These are phyloP conservation scores for Anastatus disparis DNA, from an alignment of 1,140 invertebrate species.

Conservation along the genomic window DNA sequence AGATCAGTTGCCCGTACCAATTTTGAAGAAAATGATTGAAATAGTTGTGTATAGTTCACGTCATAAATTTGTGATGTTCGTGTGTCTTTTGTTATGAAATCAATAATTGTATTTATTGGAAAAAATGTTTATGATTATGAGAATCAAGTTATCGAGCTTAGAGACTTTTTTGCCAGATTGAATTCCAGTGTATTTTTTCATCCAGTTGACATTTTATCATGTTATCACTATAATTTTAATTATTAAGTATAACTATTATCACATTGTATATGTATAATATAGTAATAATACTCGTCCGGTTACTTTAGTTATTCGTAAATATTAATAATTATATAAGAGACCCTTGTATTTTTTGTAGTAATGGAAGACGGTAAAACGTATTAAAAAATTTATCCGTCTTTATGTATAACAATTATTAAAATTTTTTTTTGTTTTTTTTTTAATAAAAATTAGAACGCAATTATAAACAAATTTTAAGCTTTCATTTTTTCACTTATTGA, in stretches of 20 bases:
- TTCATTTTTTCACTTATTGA: no score
- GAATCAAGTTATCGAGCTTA: slow-evolving; percentile 28
- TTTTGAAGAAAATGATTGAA: slow-evolving; percentile 20
- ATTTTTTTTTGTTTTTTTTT: slow-evolving; percentile 27
- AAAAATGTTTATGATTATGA: slow-evolving; percentile 27
- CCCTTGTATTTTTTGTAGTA: slow-evolving; percentile 31
- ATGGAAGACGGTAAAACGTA: slow-evolving; percentile 13
- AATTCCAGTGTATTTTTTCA: slow-evolving; percentile 38
- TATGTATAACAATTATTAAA: slow-evolving; percentile 12
- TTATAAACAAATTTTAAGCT: slow-evolving; percentile 8
- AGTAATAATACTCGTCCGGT: slow-evolving; percentile 34
- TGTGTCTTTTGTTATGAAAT: slow-evolving; percentile 30
- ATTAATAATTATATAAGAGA: slow-evolving; percentile 27
- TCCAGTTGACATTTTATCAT: slow-evolving; percentile 32
- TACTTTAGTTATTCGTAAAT: slow-evolving; percentile 30
- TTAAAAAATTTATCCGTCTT: slow-evolving; percentile 19
- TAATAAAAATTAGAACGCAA: slow-evolving; percentile 33
- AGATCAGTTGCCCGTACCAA: slow-evolving; percentile 1
- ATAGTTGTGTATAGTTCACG: slow-evolving; percentile 42
- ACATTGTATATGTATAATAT: slow-evolving; percentile 37
- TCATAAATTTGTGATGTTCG: slow-evolving; percentile 32
- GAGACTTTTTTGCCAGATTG: slow-evolving; percentile 23
- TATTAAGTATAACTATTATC: slow-evolving; percentile 31
- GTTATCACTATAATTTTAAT: slow-evolving; percentile 28
- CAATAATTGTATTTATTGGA: slow-evolving; percentile 33